Evolutionary conservation across 92 coral and sea anemone species (phyloP).

Genomic region (Pocillopora grandis): DNA sequence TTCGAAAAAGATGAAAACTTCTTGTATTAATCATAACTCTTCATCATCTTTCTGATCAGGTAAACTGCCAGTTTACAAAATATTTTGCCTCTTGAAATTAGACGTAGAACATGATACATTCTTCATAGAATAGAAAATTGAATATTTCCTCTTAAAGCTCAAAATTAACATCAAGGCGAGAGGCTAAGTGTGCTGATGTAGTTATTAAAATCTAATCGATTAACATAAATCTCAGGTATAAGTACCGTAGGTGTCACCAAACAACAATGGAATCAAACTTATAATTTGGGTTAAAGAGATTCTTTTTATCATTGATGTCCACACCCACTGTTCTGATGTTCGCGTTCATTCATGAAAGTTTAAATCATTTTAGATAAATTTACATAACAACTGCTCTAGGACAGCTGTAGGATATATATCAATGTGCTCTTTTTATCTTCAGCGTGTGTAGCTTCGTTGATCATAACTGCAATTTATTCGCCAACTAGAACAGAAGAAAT

Average conservation of each 20-base stretch:
- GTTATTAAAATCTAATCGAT: neutral
- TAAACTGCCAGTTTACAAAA: too few relatives aligned
- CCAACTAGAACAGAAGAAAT: too few relatives aligned
- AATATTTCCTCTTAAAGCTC: too few relatives aligned
- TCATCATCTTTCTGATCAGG: too few relatives aligned
- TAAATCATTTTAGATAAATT: conserved; percentile 11
- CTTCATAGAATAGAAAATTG: too few relatives aligned
- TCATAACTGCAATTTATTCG: neutral
- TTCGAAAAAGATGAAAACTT: too few relatives aligned
- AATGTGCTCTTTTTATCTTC: neutral
- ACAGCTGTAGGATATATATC: conserved; percentile 22
- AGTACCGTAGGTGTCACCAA: neutral
- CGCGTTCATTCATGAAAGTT: neutral
- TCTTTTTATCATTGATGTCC: neutral
- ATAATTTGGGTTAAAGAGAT: neutral
- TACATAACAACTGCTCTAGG: conserved; percentile 24
- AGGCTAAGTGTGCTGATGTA: too few relatives aligned
- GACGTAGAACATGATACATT: too few relatives aligned
- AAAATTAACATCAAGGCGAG: too few relatives aligned
- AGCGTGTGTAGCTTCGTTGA: neutral
- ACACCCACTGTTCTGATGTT: conserved; percentile 1
- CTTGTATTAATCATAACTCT: too few relatives aligned
- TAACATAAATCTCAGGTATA: neutral
- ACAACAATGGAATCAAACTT: neutral
- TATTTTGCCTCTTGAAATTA: too few relatives aligned